Percentiles rank a stretch among this genome's conserved stretches.
These are phyloP conservation scores for Ctenodactylus gundi DNA, from an alignment of 2,113 vertebrate genomes.

Conservation along the genomic window DNA sequence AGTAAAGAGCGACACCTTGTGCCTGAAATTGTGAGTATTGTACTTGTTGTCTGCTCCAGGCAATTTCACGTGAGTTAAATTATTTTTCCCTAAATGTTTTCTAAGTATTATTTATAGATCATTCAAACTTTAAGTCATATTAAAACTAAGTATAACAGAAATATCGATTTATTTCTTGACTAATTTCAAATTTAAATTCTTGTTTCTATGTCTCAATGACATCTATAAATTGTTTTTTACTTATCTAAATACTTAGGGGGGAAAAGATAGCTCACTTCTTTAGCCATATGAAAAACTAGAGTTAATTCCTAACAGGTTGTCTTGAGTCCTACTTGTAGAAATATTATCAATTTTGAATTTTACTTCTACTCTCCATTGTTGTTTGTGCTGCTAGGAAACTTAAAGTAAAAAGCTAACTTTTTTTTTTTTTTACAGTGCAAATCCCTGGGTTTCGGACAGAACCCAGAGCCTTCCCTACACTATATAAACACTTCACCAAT, in stretches of 20 bases:
- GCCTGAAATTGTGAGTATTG: conserved; percentile 67
- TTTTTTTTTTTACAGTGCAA: background rate
- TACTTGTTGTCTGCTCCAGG: background rate
- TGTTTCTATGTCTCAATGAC: background rate
- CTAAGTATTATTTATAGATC: background rate
- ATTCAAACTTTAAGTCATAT: background rate
- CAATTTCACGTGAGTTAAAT: background rate
- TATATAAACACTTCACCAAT: background rate
- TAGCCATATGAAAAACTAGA: background rate
- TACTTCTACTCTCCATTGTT: background rate
- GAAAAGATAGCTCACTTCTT: background rate
- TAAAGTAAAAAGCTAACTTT: background rate
- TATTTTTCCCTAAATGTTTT: background rate
- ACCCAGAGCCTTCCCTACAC: background rate
- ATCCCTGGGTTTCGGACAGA: background rate
- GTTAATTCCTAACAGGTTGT: background rate
- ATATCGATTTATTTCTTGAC: background rate
- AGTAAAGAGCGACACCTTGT: conserved; percentile 78
- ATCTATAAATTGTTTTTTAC: background rate
- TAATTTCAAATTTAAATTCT: background rate
- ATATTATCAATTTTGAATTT: conserved; percentile 4
- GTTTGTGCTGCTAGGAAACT: conserved; percentile 23
- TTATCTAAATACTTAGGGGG: background rate
- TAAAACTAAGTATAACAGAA: background rate
- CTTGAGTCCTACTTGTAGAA: background rate